These are phyloP conservation scores for Nyctibius bracteatus DNA, from an alignment of 2,113 vertebrate genomes.

Conservation along the genomic window DNA sequence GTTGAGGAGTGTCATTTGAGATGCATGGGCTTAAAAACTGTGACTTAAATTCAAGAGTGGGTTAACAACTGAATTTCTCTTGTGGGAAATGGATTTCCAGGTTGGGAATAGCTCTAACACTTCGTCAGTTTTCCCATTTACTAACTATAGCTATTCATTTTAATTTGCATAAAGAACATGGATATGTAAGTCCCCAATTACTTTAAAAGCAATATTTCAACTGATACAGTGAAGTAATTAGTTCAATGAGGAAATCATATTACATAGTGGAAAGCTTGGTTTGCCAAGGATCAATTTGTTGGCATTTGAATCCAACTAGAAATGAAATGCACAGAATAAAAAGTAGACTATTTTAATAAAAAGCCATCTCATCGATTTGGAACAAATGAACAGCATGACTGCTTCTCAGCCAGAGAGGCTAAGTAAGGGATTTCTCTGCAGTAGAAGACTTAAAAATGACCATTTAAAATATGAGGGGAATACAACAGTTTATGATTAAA, in stretches of 20 bases:
- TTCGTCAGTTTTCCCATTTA: conserved; percentile 18
- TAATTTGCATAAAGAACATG: conserved; percentile 69
- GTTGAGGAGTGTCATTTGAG: background rate
- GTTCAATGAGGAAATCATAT: conserved; percentile 37
- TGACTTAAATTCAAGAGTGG: background rate
- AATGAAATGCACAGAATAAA: background rate
- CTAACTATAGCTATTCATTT: conserved; percentile 44
- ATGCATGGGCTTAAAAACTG: background rate
- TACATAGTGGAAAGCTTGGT: conserved; percentile 41
- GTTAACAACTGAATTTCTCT: background rate
- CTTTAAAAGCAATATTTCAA: conserved; percentile 68
- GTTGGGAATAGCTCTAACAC: background rate
- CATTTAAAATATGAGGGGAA: background rate
- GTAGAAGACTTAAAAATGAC: background rate
- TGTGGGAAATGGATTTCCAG: background rate
- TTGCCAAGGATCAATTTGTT: conserved; percentile 70
- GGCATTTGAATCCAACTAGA: conserved; percentile 37
- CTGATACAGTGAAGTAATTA: conserved; percentile 59
- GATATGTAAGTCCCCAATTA: conserved; percentile 67
- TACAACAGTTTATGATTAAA: background rate
- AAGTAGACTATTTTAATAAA: conserved; percentile 13
- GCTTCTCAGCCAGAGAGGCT: background rate
- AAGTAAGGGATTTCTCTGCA: background rate
- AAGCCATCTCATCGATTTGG: background rate
- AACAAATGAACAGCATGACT: background rate